These are phyloP conservation scores for Lepeophtheirus salmonis DNA, from an alignment of 1,140 invertebrate species.

Conservation along the genomic window DNA sequence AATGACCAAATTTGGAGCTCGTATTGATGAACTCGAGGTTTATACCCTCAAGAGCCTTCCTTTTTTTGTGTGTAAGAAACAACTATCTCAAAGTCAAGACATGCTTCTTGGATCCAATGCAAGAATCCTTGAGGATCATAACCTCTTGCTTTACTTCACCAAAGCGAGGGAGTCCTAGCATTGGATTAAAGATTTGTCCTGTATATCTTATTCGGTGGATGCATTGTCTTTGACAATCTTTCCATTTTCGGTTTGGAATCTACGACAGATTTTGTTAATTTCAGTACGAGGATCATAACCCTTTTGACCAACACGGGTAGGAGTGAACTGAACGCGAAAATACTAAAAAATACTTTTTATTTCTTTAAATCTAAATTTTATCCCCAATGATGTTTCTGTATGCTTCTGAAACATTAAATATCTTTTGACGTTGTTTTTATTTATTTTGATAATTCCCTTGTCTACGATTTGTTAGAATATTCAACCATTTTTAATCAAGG, in stretches of 20 bases:
- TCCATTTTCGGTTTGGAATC: constrained; percentile 79
- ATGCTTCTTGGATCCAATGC: too few species aligned
- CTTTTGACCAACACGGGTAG: constrained; percentile 98
- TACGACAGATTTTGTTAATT: constrained; percentile 91
- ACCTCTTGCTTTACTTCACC: constrained; percentile 99
- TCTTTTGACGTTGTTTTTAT: too few species aligned
- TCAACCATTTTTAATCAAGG: too few species aligned
- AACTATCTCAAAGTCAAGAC: too few species aligned
- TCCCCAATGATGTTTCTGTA: too few species aligned
- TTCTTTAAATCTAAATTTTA: too few species aligned
- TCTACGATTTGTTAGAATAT: too few species aligned
- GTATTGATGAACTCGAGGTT: constrained; percentile 99
- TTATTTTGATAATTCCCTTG: too few species aligned
- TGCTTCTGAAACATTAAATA: too few species aligned
- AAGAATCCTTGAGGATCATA: constrained; percentile 95
- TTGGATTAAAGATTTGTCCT: too few species aligned
- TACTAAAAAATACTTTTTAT: too few species aligned
- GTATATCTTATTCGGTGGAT: constrained; percentile 90
- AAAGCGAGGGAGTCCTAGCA: constrained; percentile 98
- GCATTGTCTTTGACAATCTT: constrained; percentile 96
- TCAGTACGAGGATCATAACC: constrained; percentile 99
- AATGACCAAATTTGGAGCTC: too few species aligned
- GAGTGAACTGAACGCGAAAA: constrained; percentile 90
- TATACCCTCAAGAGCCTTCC: constrained; percentile 90
- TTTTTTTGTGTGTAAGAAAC: constrained; percentile 77